Evolutionary conservation across 2,113 vertebrate species (phyloP), one percentile per base, ranked within the genome.

Genomic region (Brevimyrus niger): DNA sequence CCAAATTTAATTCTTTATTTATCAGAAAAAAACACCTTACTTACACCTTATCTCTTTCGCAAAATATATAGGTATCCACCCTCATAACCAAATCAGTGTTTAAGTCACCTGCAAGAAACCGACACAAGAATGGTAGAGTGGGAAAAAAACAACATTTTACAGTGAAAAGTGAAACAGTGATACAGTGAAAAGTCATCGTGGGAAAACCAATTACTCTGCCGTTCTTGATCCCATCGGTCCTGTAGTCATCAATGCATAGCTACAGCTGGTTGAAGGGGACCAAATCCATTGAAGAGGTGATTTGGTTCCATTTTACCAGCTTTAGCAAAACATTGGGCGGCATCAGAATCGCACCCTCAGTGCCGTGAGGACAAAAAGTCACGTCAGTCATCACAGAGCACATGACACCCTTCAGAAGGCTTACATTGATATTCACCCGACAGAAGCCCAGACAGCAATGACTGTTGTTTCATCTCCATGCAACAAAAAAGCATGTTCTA

Each of bases 291-390:
- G 95, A 97, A 97, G 90, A 97, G 97, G 91, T 97, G 98, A 99
- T 99, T 99, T 99, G 98, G 98, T 99, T 99, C 98, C 98, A 99
- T 99, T 99, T 99, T 99, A 99, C 98, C 98, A 99, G 98, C 98
- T 99, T 97, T 97, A 99, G 98, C 98, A 99, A 98, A 99, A 98
- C 98, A 99, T 99, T 99, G 90, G 23, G 89, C 50, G 50, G 85
- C 47, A 27, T 87, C 10, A 31, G 15, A 27, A 27, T 51, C n/a
- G 31, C 10, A 51, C 85, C 17, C 9, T 44, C 21, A 3, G 35
- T 17, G 42, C n/a, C 38, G 47, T 5, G n/a, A 51, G 2, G n/a
- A 51, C 82, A 15, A 51, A 48, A 86, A 48, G 2, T 46, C 17
- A 50, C 19, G 82, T 47, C 82, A 44, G 19, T 47, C 44, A 4